Evolutionary conservation across 92 coral and sea anemone species (phyloP).

Genomic region (Parazoanthus swiftii): DNA sequence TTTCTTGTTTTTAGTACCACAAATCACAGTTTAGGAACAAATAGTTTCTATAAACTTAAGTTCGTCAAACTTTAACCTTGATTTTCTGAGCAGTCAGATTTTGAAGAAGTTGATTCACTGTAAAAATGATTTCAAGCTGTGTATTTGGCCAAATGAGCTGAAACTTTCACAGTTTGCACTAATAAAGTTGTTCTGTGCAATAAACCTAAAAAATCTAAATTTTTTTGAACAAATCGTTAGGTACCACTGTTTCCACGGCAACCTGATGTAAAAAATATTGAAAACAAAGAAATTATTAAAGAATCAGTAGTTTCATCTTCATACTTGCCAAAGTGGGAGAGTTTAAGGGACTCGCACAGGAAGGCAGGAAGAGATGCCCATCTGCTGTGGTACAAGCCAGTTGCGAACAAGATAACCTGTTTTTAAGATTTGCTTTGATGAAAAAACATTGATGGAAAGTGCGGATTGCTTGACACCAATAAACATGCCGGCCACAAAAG

Average conservation of each 20-base stretch:
- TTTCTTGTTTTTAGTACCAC: conserved; percentile 10
- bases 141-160: not conserved
- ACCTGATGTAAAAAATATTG: not conserved
- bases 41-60: not conserved
- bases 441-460: not conserved
- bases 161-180: conserved; percentile 2
- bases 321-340: not conserved
- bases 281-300: too few relatives aligned
- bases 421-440: not conserved
- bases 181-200: not conserved
- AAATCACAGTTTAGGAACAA: conserved; percentile 8
- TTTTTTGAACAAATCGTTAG: not conserved
- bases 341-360: not conserved
- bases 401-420: not conserved
- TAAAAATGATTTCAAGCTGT: not conserved
- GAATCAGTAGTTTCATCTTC: not conserved
- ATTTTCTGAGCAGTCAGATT: conserved; percentile 1
- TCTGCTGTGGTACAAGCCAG: conserved; percentile 13
- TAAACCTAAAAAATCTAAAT: not conserved
- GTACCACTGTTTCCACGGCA: not conserved
- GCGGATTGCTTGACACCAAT: not conserved
- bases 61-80: conserved; percentile 2
- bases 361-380: conserved; percentile 3
- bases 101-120: not conserved
- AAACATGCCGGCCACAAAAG: not conserved